Evolutionary conservation across 2,888 invertebrate species (phyloP), one percentile per base, ranked within the genome.

Genomic region (Zeuzera pyrina): DNA sequence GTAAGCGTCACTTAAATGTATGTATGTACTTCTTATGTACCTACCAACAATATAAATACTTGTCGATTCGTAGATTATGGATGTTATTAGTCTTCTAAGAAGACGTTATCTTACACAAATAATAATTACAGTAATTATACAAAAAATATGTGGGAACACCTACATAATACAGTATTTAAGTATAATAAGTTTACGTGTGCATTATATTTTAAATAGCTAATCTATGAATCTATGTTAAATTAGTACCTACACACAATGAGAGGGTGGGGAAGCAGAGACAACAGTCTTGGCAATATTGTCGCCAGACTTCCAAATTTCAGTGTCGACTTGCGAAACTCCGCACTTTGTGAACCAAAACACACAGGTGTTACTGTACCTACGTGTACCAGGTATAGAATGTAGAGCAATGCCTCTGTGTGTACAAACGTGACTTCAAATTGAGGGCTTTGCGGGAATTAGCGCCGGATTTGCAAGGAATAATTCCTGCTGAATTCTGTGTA

Each of bases 311-410:
- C 67, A 60, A 68, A 78, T 70, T 76, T 73, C 55, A 49, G 78
- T 71, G 81, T 68, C 74, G 79, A 79, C 69, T 79, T 79, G 79
- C 68, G 69, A 76, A 81, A 78, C 69, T 81, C 70, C 54, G 45
- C 70, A 55, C 58, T 58, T 53, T 24, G 50, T 51, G 54, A 58
- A 57, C 57, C 55, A 51, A 53, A 50, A 43, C 52, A 56, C 63
- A 69, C 65, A 71, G 68, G 70, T 72, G 65, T 52, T 54, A 36
- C 38, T 37, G 48, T 57, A 49, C 42, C 39, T 44, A 37, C 30
- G 31, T 31, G 36, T 39, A 35, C 38, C 25, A 25, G 12, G 26
- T 34, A 34, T 23, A 34, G 11, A 31, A 22, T 12, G 24, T 25
- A 28, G 32, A 28, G 32, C 42, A 41, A 37, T 32, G 37, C 15